Conservation (phyloP, 2,888 invertebrate genomes). For the Eupithecia vulgata region DNA sequence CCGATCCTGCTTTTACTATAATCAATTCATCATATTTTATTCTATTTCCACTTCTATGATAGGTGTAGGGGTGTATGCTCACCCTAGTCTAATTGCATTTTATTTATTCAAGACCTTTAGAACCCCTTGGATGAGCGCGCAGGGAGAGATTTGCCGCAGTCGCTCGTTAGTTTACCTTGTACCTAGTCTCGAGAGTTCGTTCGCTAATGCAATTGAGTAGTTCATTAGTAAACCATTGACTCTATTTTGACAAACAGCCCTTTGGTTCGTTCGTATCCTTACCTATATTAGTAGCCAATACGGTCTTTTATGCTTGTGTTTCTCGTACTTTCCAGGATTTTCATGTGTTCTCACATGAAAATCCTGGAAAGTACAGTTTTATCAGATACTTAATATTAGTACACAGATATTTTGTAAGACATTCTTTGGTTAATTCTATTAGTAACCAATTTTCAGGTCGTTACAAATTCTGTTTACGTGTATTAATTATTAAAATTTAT, state of each 20-base stretch:
- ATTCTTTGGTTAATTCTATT: background rate
- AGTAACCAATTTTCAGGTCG: background rate
- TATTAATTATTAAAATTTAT: no score
- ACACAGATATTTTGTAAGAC: background rate
- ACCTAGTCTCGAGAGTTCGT: slow-evolving; percentile 52
- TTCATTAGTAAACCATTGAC: slow-evolving; percentile 43
- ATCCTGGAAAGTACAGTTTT: background rate
- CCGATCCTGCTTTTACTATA: slow-evolving; percentile 32
- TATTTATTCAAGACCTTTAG: slow-evolving; percentile 76
- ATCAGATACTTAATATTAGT: background rate
- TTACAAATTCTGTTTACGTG: background rate
- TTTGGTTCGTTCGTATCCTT: slow-evolving; percentile 7
- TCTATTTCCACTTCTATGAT: slow-evolving; percentile 50
- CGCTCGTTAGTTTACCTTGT: slow-evolving; percentile 66
- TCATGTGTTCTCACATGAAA: background rate
- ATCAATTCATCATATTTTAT: slow-evolving; percentile 60
- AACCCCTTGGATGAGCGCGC: slow-evolving; percentile 60
- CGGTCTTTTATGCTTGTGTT: background rate
- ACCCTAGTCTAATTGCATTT: slow-evolving; percentile 77
- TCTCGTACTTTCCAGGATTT: background rate
- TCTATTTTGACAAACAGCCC: slow-evolving; percentile 26
- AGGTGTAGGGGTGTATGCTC: slow-evolving; percentile 49
- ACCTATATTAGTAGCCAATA: background rate
- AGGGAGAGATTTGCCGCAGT: slow-evolving; percentile 57
- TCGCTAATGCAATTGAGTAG: slow-evolving; percentile 51